Evolutionary conservation across 2,888 invertebrate genomes (phyloP).

Genomic region (Carpatolechia fugitivella): DNA sequence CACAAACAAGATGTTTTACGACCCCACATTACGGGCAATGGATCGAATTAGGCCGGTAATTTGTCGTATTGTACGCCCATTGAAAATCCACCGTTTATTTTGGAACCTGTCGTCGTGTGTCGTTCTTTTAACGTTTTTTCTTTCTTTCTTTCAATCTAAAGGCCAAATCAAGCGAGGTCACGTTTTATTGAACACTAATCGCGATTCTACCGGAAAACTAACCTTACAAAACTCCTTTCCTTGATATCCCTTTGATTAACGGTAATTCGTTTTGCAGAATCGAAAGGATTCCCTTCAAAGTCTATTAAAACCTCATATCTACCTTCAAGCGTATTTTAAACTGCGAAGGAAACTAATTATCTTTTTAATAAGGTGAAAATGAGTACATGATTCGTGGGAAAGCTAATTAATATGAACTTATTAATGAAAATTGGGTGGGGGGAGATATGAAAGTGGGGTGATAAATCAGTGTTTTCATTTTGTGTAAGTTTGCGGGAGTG

Average conservation of each 20-base stretch:
- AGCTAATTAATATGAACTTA: constrained; percentile 3
- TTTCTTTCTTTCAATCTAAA: not conserved
- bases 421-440: not conserved
- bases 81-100: constrained; percentile 32
- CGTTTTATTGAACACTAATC: constrained; percentile 2
- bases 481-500: constrained; percentile 29
- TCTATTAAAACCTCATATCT: not conserved
- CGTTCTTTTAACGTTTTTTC: constrained; percentile 1
- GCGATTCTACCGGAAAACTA: constrained; percentile 1
- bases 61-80: constrained; percentile 48
- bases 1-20: constrained; percentile 73
- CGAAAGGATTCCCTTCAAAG: no score
- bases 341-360: not conserved
- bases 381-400: not conserved
- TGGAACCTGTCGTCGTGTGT: constrained; percentile 3
- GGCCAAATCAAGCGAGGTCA: constrained; percentile 3
- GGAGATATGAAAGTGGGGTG: not conserved
- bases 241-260: constrained; percentile 1
- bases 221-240: not conserved
- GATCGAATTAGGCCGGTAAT: constrained; percentile 61
- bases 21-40: constrained; percentile 61
- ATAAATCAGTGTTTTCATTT: constrained; percentile 46
- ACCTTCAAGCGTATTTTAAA: not conserved
- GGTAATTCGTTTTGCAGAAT: not conserved
- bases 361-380: not conserved